Evolutionary conservation across 2,888 invertebrate species (phyloP).

Genomic region (Papilio protenor): DNA sequence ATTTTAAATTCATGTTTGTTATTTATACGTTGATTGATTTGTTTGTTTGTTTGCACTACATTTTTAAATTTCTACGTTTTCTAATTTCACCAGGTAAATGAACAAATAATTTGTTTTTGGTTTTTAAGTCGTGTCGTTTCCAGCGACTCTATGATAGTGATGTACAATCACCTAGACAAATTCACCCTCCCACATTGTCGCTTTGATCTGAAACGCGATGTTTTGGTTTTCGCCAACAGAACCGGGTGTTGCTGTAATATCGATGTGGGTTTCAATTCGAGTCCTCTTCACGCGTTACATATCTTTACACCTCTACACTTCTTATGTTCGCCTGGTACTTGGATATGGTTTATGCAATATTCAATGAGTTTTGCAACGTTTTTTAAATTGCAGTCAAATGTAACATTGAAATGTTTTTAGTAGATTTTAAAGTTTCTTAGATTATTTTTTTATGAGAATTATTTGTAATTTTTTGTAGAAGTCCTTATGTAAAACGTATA

Average conservation of each 20-base stretch:
- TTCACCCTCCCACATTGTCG: conserved; percentile 78
- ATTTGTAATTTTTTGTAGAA: neutral
- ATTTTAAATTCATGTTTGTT: too few relatives aligned
- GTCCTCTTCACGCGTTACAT: conserved; percentile 57
- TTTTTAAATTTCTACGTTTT: too few relatives aligned
- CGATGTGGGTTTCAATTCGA: conserved; percentile 72
- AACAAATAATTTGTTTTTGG: neutral
- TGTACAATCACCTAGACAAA: conserved; percentile 72
- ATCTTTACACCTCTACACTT: conserved; percentile 58
- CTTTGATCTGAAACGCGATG: conserved; percentile 77
- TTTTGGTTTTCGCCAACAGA: conserved; percentile 70
- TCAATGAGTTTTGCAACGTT: conserved; percentile 38
- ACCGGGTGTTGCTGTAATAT: conserved; percentile 52
- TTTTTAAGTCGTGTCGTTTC: conserved; percentile 46
- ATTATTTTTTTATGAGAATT: neutral
- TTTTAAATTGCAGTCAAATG: conserved; percentile 10
- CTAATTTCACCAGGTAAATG: neutral
- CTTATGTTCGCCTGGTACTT: conserved; percentile 43
- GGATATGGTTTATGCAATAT: conserved; percentile 43
- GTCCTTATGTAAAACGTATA: neutral
- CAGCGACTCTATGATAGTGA: conserved; percentile 48
- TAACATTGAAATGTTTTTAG: neutral
- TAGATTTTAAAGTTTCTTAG: neutral
- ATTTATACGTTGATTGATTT: too few relatives aligned
- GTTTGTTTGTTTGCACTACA: too few relatives aligned